Evolutionary conservation across 2,797 vertebrate species (phyloP).

Genomic region (Ptychobarbus kaznakovi): DNA sequence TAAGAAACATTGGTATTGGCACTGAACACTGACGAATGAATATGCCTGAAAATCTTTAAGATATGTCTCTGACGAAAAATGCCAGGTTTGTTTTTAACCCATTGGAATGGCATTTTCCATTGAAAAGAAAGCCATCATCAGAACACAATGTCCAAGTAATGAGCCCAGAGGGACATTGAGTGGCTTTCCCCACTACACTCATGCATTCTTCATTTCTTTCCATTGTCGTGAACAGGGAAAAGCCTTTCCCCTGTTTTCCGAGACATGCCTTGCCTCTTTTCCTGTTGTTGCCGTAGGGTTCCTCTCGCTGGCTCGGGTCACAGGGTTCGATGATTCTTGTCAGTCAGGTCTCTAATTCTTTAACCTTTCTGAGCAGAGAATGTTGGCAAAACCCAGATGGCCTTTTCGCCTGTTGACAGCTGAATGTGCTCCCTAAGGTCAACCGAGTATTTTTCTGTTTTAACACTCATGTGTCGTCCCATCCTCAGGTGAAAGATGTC

Average conservation of each 20-base stretch:
- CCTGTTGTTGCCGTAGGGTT: slow-evolving; percentile 59
- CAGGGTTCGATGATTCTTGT: slow-evolving; percentile 39
- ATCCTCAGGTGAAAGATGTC: slow-evolving; percentile 27
- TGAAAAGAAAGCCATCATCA: slow-evolving; percentile 14
- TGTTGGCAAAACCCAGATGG: slow-evolving; percentile 37
- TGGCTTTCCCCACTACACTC: slow-evolving; percentile 41
- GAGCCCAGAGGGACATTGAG: slow-evolving; percentile 38
- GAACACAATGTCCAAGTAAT: slow-evolving; percentile 54
- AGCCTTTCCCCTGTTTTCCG: slow-evolving; percentile 56
- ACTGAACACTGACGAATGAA: neutral
- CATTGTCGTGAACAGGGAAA: slow-evolving; percentile 57
- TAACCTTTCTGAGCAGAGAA: slow-evolving; percentile 20
- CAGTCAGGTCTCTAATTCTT: slow-evolving; percentile 24
- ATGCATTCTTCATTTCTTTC: slow-evolving; percentile 44
- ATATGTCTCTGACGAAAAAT: slow-evolving; percentile 12
- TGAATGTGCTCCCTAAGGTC: slow-evolving; percentile 32
- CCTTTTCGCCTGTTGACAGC: slow-evolving; percentile 46
- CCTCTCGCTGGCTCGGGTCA: slow-evolving; percentile 35
- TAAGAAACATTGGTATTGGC: neutral
- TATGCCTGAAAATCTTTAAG: slow-evolving; percentile 3
- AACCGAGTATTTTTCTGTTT: neutral
- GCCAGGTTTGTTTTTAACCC: slow-evolving; percentile 51
- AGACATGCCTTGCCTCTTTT: slow-evolving; percentile 56
- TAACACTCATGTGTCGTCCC: slow-evolving; percentile 18
- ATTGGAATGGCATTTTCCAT: slow-evolving; percentile 43